A percentile compares a stretch with the other conserved stretches of the same genome.
These are phyloP conservation scores for Antheraea assamensis DNA, from an alignment of 2,888 invertebrate genomes.

Conservation along the genomic window DNA sequence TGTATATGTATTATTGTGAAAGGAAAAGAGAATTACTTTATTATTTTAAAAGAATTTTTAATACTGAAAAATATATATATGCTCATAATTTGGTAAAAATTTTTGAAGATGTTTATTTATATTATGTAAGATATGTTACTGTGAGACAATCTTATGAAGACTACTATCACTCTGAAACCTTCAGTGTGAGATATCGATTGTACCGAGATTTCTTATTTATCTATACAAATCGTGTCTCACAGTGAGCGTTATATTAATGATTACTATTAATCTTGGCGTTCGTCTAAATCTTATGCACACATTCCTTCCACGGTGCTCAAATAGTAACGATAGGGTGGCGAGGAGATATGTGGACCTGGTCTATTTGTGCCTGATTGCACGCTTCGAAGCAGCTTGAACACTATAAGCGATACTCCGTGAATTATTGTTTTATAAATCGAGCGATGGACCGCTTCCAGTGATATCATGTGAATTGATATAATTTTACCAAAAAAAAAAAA, in stretches of 20 bases:
- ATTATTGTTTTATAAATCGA: conserved; percentile 16
- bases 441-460: conserved; percentile 54
- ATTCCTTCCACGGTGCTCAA: conserved; percentile 88
- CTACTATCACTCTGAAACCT: conserved; percentile 36
- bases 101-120: conserved; percentile 81
- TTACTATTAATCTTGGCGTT: conserved; percentile 43
- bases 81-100: conserved; percentile 80
- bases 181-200: conserved; percentile 7
- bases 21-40: conserved; percentile 69
- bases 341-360: conserved; percentile 32
- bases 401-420: conserved; percentile 29
- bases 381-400: conserved; percentile 35
- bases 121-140: conserved; percentile 60
- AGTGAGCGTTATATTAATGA: conserved; percentile 17
- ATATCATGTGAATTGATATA: conserved; percentile 66
- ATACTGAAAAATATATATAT: conserved; percentile 70
- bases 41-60: conserved; percentile 74
- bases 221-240: background rate
- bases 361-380: conserved; percentile 29
- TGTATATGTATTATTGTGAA: conserved; percentile 69
- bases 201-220: background rate
- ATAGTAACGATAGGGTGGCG: conserved; percentile 57
- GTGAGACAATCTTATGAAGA: conserved; percentile 56
- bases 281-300: conserved; percentile 75
- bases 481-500: conserved; percentile 63